Evolutionary conservation across 2,888 invertebrate species (phyloP).

Genomic region (Drosophila lacicola): DNA sequence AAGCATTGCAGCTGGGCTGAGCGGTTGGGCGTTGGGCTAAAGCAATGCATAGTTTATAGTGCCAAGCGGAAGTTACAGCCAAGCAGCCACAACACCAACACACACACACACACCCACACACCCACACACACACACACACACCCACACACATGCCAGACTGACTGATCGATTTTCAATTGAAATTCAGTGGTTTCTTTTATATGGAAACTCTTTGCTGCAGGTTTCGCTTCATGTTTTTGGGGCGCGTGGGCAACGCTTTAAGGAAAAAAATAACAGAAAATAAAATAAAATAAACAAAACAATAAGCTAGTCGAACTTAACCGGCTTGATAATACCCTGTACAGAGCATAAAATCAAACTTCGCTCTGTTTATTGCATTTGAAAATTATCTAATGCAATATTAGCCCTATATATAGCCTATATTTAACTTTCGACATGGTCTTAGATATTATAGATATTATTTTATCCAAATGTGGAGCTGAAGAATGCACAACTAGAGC

Average conservation of each 20-base stretch:
- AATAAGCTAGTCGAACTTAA: not conserved
- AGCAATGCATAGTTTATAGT: constrained; percentile 64
- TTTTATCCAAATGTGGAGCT: no score
- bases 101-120: constrained; percentile 16
- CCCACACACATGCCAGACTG: constrained; percentile 19
- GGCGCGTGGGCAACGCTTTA: constrained; percentile 12
- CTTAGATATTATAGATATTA: no score
- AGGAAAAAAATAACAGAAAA: constrained; percentile 1
- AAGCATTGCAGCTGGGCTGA: constrained; percentile 1
- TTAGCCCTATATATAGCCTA: no score
- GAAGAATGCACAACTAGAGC: no score
- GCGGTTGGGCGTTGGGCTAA: not conserved
- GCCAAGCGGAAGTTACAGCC: constrained; percentile 58
- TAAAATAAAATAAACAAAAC: not conserved
- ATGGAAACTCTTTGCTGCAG: constrained; percentile 37
- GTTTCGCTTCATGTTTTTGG: constrained; percentile 30
- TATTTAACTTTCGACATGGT: no score
- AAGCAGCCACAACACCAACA: constrained; percentile 41
- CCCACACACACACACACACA: constrained; percentile 12
- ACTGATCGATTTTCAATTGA: constrained; percentile 78
- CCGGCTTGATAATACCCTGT: not conserved
- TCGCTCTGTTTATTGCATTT: no score
- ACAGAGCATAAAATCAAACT: not conserved
- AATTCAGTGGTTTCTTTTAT: constrained; percentile 73
- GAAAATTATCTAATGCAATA: no score